phyloP scores from a whole-genome alignment of 2,797 vertebrate species.

The Psittacula derbiana region DNA sequence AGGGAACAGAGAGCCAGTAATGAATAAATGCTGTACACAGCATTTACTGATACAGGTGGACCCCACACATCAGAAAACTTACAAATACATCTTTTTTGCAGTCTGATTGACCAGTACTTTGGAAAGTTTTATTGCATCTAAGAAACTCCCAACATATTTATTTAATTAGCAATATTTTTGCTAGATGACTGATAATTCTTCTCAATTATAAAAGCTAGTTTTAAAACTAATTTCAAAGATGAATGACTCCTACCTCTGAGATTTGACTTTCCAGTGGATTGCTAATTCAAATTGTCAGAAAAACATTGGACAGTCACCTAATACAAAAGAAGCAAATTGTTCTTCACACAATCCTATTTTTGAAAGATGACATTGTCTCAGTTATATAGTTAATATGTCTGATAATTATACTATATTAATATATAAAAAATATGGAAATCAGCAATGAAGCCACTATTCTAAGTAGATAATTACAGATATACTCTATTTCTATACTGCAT shows the following conservation, averaged over 20 bases:
- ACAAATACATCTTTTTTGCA: neutral
- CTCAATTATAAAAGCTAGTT: neutral
- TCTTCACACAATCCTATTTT: neutral
- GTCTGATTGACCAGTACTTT: neutral
- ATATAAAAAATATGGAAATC: neutral
- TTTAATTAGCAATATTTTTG: neutral
- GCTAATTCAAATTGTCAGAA: neutral
- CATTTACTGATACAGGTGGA: neutral
- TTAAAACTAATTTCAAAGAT: neutral
- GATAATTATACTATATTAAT: neutral
- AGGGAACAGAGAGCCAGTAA: neutral
- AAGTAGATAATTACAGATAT: neutral
- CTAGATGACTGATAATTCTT: neutral
- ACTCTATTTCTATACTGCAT: neutral
- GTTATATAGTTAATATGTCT: neutral
- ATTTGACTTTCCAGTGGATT: neutral
- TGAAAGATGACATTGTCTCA: neutral
- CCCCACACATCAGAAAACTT: neutral
- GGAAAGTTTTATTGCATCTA: neutral
- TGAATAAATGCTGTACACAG: neutral
- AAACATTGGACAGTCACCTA: neutral
- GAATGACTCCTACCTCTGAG: neutral
- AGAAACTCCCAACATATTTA: neutral
- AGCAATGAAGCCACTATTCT: neutral
- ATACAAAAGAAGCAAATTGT: neutral